A percentile compares a stretch with the other conserved stretches of the same genome.
Conservation (phyloP, 2,888 invertebrate genomes). For the Allygus modestus region DNA sequence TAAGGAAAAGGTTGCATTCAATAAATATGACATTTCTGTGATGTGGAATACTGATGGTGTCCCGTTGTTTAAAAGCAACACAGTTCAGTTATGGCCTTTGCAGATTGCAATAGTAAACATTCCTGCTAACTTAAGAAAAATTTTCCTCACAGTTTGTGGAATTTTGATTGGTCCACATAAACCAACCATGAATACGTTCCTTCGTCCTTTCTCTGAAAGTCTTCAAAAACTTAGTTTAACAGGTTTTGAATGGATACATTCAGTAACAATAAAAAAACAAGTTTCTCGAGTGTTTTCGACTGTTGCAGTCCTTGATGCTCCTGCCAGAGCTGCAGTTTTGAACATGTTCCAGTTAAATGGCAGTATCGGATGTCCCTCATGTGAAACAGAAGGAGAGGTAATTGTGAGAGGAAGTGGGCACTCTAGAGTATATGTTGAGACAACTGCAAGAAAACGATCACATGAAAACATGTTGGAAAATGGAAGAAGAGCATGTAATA, state of each 20-base stretch:
- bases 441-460: neutral
- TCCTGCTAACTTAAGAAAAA: neutral
- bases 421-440: neutral
- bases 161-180: neutral
- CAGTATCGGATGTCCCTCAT: neutral
- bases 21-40: neutral
- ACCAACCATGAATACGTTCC: neutral
- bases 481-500: neutral
- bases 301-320: neutral
- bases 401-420: neutral
- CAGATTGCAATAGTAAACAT: neutral
- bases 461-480: neutral
- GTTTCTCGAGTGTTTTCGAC: neutral
- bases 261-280: neutral
- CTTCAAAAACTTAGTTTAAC: neutral
- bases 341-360: neutral
- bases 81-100: neutral
- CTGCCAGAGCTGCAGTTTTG: neutral
- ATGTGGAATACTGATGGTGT: constrained; percentile 13
- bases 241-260: neutral
- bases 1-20: neutral
- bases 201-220: neutral
- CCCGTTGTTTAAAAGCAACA: neutral
- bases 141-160: neutral
- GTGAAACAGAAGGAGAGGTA: neutral